phyloP scores from a whole-genome alignment of 2,113 vertebrate genomes.

The Peucedramus taeniatus region DNA sequence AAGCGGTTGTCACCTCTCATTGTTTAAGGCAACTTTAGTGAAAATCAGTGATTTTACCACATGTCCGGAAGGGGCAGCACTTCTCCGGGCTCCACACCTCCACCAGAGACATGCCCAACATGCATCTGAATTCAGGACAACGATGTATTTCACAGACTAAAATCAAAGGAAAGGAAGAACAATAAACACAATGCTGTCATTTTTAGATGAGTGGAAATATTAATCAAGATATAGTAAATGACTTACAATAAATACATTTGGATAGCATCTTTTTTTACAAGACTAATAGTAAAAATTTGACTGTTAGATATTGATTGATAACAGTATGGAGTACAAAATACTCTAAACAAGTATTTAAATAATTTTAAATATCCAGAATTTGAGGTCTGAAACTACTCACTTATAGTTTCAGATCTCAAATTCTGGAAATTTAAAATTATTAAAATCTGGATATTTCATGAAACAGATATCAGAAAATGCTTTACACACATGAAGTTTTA shows the following conservation, averaged over 20 bases:
- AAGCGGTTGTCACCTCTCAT: neutral
- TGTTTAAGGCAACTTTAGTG: neutral
- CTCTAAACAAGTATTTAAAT: neutral
- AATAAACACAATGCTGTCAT: neutral
- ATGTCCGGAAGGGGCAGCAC: constrained; percentile 88
- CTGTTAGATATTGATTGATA: neutral
- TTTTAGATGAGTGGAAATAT: neutral
- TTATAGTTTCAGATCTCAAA: neutral
- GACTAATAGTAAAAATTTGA: neutral
- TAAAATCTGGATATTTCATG: neutral
- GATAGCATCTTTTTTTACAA: neutral
- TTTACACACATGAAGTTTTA: neutral
- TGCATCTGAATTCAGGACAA: constrained; percentile 82
- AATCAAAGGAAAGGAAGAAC: neutral
- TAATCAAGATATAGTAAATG: neutral
- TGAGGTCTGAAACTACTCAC: neutral
- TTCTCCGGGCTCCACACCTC: constrained; percentile 76
- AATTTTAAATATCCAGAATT: neutral
- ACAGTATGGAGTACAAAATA: neutral
- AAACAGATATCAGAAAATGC: neutral
- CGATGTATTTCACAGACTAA: constrained; percentile 88
- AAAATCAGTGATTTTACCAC: constrained; percentile 75
- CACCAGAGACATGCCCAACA: constrained; percentile 80
- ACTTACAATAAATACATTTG: neutral
- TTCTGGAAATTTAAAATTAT: neutral